These are phyloP conservation scores for Hartigia nigra DNA, from an alignment of 2,888 invertebrate species.

Conservation along the genomic window DNA sequence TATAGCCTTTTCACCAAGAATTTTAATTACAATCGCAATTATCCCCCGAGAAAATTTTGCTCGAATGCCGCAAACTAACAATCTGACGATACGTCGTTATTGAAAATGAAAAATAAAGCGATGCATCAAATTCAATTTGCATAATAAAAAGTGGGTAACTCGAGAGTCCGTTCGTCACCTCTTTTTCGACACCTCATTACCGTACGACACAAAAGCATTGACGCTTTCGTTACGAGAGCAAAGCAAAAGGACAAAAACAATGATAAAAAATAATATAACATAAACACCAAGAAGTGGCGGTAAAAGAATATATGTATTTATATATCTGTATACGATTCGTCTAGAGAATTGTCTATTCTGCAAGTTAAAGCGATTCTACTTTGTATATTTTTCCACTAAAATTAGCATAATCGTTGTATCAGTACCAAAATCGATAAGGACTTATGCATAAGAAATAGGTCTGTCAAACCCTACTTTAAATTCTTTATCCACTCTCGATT, in stretches of 20 bases:
- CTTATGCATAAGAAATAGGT: background rate
- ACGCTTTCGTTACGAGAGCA: background rate
- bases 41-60: slow-evolving; percentile 49
- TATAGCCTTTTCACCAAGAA: slow-evolving; percentile 48
- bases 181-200: slow-evolving; percentile 43
- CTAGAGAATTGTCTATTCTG: background rate
- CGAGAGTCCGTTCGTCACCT: background rate
- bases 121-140: slow-evolving; percentile 25
- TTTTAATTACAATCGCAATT: slow-evolving; percentile 64
- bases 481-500: background rate
- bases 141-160: slow-evolving; percentile 23
- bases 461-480: background rate
- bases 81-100: slow-evolving; percentile 31
- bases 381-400: background rate
- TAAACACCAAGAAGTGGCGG: background rate
- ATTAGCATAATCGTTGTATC: background rate
- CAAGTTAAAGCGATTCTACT: background rate
- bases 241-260: background rate
- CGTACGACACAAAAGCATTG: slow-evolving; percentile 1
- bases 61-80: slow-evolving; percentile 50
- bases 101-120: background rate
- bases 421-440: background rate
- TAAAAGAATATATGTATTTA: background rate
- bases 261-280: background rate
- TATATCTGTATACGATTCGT: background rate